phyloP scores from a whole-genome alignment of 2,113 vertebrate species.

The Lophochroa leadbeateri region DNA sequence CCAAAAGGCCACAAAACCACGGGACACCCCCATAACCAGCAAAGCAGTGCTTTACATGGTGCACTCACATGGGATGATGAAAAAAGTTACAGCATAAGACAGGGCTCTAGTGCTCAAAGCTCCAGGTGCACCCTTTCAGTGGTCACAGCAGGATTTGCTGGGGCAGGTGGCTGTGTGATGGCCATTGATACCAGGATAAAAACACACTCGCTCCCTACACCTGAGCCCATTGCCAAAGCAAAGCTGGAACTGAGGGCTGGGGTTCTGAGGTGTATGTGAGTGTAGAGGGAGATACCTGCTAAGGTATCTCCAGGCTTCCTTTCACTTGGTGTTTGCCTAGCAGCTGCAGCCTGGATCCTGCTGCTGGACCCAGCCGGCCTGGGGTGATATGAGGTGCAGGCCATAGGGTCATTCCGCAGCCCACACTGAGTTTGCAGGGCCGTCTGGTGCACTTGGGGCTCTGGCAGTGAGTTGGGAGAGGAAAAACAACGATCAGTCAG shows the following conservation, averaged over 20 bases:
- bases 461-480: neutral
- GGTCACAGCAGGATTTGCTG: neutral
- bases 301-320: too few species aligned
- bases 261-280: neutral
- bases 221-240: neutral
- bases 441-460: neutral
- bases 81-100: neutral
- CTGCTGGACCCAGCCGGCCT: rapidly evolving
- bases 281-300: rapidly evolving
- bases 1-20: neutral
- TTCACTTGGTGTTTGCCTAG: neutral
- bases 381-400: rapidly evolving
- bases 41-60: neutral
- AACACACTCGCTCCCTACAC: neutral
- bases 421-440: rapidly evolving
- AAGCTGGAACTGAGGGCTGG: rapidly evolving
- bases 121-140: neutral
- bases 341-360: rapidly evolving
- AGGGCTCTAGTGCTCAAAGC: neutral
- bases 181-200: neutral
- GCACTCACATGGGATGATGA: neutral
- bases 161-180: neutral
- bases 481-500: neutral
- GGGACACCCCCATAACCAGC: rapidly evolving
- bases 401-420: neutral